Percentiles rank a stretch among this genome's conserved stretches.
Evolutionary conservation across 2,888 invertebrate genomes (phyloP).

Genomic region (Margaritifera margaritifera): DNA sequence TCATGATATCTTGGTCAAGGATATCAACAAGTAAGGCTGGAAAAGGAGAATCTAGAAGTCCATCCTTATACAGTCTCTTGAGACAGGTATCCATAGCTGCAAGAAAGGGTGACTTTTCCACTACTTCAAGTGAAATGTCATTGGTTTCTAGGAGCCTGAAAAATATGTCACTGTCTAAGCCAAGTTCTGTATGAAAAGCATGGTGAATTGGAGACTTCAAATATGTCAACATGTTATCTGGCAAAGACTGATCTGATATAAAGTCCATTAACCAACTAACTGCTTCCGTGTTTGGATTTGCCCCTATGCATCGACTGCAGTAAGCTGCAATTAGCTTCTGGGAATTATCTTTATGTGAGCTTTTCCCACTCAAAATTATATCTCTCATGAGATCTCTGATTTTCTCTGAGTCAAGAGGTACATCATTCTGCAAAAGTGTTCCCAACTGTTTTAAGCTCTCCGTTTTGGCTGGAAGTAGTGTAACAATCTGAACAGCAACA

Average conservation of each 20-base stretch:
- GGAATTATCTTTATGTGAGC: not conserved
- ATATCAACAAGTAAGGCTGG: constrained; percentile 16
- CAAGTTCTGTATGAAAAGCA: constrained; percentile 4
- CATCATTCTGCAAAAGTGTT: not conserved
- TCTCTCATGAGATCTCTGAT: not conserved
- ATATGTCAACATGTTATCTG: constrained; percentile 7
- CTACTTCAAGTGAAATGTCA: too few species aligned
- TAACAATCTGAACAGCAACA: constrained; percentile 6
- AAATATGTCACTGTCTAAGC: constrained; percentile 4
- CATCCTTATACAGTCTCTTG: not conserved
- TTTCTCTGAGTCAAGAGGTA: not conserved
- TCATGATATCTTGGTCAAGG: not conserved
- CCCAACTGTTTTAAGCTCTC: constrained; percentile 4
- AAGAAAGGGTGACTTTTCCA: not conserved
- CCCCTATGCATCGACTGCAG: constrained; percentile 17
- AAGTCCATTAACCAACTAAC: not conserved
- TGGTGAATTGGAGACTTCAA: constrained; percentile 11
- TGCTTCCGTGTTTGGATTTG: constrained; percentile 15
- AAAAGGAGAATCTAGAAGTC: constrained; percentile 9
- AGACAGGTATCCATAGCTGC: constrained; percentile 5
- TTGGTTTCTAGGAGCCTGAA: not conserved
- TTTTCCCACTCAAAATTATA: too few species aligned
- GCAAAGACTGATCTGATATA: constrained; percentile 1
- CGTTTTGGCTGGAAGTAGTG: not conserved
- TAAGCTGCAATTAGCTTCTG: constrained; percentile 15